These are phyloP conservation scores for Phylloscopus whistleri DNA, from an alignment of 2,113 vertebrate genomes.

Conservation along the genomic window DNA sequence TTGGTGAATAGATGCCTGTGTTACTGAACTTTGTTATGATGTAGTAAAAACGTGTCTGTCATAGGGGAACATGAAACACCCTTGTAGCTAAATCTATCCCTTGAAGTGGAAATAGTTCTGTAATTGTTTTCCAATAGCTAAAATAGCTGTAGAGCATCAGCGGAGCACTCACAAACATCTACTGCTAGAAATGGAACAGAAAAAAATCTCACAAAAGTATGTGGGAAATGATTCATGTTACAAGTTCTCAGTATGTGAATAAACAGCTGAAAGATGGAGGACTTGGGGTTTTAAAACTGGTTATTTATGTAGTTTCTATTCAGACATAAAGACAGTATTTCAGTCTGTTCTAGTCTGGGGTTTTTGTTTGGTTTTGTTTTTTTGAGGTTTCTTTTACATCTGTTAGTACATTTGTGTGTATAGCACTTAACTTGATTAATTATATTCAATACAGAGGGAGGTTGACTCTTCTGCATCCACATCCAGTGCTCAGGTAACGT, in stretches of 20 bases:
- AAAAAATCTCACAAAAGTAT: neutral
- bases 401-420: neutral
- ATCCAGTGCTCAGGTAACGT: neutral
- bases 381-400: neutral
- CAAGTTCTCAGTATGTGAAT: neutral
- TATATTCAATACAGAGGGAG: neutral
- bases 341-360: neutral
- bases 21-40: neutral
- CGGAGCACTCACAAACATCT: neutral
- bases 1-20: neutral
- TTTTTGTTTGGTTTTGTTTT: neutral
- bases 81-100: neutral
- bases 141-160: neutral
- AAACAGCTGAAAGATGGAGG: neutral
- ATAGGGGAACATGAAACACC: neutral
- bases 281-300: neutral
- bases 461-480: neutral
- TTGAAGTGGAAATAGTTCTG: neutral
- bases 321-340: neutral
- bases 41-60: neutral
- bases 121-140: neutral
- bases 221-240: neutral
- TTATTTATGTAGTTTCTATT: neutral
- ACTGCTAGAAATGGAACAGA: neutral
- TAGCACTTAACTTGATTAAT: neutral